Evolutionary conservation across 1,140 invertebrate genomes (phyloP).

Genomic region (Danaus melanippus): DNA sequence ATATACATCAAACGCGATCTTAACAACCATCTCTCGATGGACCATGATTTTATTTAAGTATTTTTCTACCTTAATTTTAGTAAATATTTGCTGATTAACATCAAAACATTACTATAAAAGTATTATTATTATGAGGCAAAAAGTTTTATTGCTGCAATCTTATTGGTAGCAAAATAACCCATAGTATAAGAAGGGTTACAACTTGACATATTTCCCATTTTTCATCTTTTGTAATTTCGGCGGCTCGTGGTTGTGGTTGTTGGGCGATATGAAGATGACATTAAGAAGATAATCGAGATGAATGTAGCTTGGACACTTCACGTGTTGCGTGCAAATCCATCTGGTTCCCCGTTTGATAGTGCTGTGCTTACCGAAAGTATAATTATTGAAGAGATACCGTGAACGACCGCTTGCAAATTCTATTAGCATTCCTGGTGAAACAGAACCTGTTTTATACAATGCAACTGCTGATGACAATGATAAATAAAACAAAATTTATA

Average conservation of each 20-base stretch:
- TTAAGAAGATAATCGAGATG: conserved; percentile 3
- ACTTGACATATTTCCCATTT: not conserved
- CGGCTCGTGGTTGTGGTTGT: conserved; percentile 1
- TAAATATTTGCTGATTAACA: too few relatives aligned
- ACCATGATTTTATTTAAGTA: too few relatives aligned
- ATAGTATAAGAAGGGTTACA: too few relatives aligned
- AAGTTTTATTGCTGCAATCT: too few relatives aligned
- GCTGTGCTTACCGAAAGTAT: conserved; percentile 4
- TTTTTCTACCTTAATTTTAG: too few relatives aligned
- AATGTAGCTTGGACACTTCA: conserved; percentile 2
- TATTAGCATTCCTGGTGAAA: not conserved
- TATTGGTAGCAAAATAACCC: too few relatives aligned
- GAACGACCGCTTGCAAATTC: not conserved
- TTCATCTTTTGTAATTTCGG: not conserved
- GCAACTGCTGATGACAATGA: too few relatives aligned
- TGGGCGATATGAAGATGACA: not conserved
- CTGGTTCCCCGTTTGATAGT: not conserved
- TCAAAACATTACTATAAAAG: too few relatives aligned
- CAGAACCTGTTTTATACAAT: not conserved
- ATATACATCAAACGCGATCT: too few relatives aligned
- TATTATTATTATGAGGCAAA: too few relatives aligned
- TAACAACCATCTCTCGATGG: too few relatives aligned
- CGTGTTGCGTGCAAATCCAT: not conserved
- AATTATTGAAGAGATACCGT: not conserved
- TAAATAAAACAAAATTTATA: too few relatives aligned